Evolutionary conservation across 2,113 vertebrate species (phyloP).

Genomic region (Varanus komodoensis): DNA sequence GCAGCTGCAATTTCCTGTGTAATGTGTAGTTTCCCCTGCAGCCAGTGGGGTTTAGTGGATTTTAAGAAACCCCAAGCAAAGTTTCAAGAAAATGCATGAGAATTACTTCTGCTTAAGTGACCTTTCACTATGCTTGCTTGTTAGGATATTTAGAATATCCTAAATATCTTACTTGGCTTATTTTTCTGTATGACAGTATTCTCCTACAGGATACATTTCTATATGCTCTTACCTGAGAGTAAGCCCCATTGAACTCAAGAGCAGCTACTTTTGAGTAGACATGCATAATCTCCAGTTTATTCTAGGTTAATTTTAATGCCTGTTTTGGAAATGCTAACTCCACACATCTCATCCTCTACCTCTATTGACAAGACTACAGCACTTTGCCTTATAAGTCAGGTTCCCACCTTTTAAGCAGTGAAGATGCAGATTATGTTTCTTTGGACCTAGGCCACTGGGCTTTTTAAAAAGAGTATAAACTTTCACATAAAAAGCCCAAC

Average conservation of each 20-base stretch:
- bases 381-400: neutral
- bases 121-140: neutral
- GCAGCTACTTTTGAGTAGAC: neutral
- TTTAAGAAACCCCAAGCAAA: neutral
- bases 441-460: neutral
- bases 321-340: neutral
- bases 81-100: neutral
- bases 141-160: neutral
- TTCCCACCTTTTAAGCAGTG: neutral
- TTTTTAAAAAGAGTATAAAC: neutral
- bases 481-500: neutral
- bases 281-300: neutral
- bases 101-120: neutral
- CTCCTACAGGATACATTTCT: neutral
- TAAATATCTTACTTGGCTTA: neutral
- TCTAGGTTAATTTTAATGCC: fast-evolving
- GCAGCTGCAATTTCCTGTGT: neutral
- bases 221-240: neutral
- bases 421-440: neutral
- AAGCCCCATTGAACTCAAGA: neutral
- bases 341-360: no score
- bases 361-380: neutral
- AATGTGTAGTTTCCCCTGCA: neutral
- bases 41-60: neutral
- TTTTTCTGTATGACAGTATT: neutral